Base-by-base conservation (phyloP, 2,797 vertebrate genomes). In the Anisognathus igniventris region DNA sequence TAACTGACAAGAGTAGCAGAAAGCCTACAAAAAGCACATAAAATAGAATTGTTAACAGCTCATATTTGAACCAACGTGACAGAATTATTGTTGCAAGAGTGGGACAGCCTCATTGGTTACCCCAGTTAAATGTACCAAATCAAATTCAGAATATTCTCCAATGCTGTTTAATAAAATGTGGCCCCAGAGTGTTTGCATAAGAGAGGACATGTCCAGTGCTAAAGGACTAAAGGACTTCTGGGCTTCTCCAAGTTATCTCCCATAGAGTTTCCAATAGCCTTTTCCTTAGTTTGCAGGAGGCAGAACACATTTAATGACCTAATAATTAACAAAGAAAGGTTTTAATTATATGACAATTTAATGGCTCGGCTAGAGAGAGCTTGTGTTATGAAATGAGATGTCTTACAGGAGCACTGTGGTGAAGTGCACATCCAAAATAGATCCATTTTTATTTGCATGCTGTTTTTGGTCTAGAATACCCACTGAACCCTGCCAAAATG, bases 311-410 rank as follows among this genome's bases (percentile, higher is more conserved):
- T 48, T 88, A 70, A 48, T 48, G 48, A 31, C 31, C 14, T 64
- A 86, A 70, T 48, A 88, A 82, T 76, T 53, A 54, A 37, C 17
- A 66, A 67, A 88, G 21, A 66, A 91, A 71, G 45, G 7, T 17
- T 73, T 90, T 64, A 73, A 58, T 77, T 74, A 31, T 14, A 33
- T 4, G 6, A n/a, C 37, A 33, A 53, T 83, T 82, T 48, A 47
- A 50, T 57, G n/a, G 14, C 33, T 73, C 40, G 7, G 8, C 40
- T 53, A 67, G 31, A 62, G 14, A 60, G 15, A 9, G 12, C 24
- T 60, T 53, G 21, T 45, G 16, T 73, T 85, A 65, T 39, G 64
- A 72, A 91, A 85, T 39, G 39, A 75, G 58, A 17, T 30, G 24
- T n/a, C 39, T 87, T 73, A 61, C 4, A 77, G 51, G 12, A 79